Conservation (phyloP, 2,888 invertebrate genomes). For the Onthophagus sagittarius region DNA sequence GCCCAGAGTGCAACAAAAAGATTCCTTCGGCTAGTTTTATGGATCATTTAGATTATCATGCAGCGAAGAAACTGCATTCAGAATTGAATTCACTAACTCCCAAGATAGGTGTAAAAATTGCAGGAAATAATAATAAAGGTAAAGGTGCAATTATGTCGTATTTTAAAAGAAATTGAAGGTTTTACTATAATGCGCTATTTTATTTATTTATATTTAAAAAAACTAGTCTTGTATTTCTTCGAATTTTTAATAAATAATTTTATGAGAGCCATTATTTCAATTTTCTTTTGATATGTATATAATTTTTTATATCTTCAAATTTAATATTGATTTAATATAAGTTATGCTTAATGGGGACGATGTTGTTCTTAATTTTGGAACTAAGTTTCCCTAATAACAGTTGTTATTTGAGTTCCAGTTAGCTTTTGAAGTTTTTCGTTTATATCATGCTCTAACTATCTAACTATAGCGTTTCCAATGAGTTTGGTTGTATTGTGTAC, state of each 20-base stretch:
- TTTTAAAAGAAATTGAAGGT: constrained; percentile 20
- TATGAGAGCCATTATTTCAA: too few species aligned
- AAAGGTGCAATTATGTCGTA: constrained; percentile 18
- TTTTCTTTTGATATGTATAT: too few species aligned
- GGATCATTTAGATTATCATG: constrained; percentile 78
- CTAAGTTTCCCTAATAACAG: too few species aligned
- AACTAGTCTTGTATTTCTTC: constrained; percentile 1
- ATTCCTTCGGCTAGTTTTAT: constrained; percentile 56
- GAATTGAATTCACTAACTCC: constrained; percentile 53
- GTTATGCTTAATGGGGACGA: too few species aligned
- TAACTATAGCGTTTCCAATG: too few species aligned
- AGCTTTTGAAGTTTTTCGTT: too few species aligned
- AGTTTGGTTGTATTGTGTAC: too few species aligned
- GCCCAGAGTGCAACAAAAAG: constrained; percentile 63
- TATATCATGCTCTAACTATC: too few species aligned
- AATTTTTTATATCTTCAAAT: too few species aligned
- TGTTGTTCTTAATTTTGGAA: too few species aligned
- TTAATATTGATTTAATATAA: too few species aligned
- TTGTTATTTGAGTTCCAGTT: too few species aligned
- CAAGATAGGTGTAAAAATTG: constrained; percentile 5
- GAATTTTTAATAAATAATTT: constrained; percentile 3
- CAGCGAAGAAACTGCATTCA: constrained; percentile 71
- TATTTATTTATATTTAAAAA: constrained; percentile 17
- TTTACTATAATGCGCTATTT: not conserved
- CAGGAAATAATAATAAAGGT: constrained; percentile 19